phyloP scores from a whole-genome alignment of 2,888 invertebrate species.

The Ectemnius continuus region DNA sequence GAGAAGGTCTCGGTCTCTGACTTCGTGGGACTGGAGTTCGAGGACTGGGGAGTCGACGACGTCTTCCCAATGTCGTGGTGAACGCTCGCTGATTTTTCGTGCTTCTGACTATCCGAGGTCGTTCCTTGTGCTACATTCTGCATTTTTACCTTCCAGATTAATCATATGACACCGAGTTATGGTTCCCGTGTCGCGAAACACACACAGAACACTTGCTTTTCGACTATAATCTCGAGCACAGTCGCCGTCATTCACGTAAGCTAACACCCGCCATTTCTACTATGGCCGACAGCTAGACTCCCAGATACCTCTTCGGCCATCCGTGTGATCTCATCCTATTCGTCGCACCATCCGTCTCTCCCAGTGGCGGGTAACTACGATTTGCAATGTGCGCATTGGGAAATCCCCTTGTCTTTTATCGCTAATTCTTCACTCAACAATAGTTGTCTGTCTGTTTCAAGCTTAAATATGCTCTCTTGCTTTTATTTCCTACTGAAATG shows the following conservation, averaged over 20 bases:
- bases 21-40: slow-evolving; percentile 89
- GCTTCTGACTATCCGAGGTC: slow-evolving; percentile 87
- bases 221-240: slow-evolving; percentile 69
- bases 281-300: slow-evolving; percentile 82
- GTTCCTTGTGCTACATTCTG: slow-evolving; percentile 92
- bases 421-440: neutral
- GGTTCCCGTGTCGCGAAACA: slow-evolving; percentile 68
- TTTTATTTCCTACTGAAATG: neutral
- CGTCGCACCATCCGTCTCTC: slow-evolving; percentile 40
- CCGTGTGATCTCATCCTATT: slow-evolving; percentile 48
- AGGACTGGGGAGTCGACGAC: slow-evolving; percentile 88
- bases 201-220: slow-evolving; percentile 72
- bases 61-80: slow-evolving; percentile 78
- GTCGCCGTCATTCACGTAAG: slow-evolving; percentile 79
- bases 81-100: slow-evolving; percentile 81
- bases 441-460: too few species aligned
- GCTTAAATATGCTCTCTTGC: too few species aligned
- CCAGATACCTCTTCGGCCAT: slow-evolving; percentile 84
- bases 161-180: slow-evolving; percentile 79
- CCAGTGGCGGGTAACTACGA: slow-evolving; percentile 56
- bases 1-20: slow-evolving; percentile 90
- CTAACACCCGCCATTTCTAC: slow-evolving; percentile 87
- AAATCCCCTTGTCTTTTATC: neutral
- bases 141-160: slow-evolving; percentile 88
- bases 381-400: neutral